A percentile compares a stretch with the other conserved stretches of the same genome.
Conservation (phyloP, 2,113 vertebrate species). For the Dicerorhinus sumatrensis region DNA sequence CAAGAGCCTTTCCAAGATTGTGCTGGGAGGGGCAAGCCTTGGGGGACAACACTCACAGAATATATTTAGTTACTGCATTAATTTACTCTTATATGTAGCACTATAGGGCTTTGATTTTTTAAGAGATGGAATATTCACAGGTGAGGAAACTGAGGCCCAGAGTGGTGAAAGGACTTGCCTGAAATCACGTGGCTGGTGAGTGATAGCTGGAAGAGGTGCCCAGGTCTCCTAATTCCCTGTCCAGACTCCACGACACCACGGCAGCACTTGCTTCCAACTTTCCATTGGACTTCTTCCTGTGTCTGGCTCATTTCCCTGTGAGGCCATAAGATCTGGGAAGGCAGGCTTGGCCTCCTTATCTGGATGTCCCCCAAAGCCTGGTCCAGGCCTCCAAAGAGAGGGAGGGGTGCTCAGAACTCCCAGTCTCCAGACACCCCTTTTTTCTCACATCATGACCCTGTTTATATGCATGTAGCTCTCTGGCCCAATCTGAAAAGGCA, state of each 20-base stretch:
- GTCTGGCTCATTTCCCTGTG: constrained; percentile 63
- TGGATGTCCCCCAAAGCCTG: constrained; percentile 53
- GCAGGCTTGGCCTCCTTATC: constrained; percentile 61
- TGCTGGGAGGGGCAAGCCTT: background rate
- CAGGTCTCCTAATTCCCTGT: background rate
- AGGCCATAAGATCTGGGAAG: constrained; percentile 54
- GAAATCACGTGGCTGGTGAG: background rate
- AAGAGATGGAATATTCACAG: constrained; percentile 17
- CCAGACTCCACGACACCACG: constrained; percentile 53
- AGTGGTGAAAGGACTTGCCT: background rate
- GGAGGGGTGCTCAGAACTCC: background rate
- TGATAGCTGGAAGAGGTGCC: background rate
- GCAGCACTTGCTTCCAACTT: constrained; percentile 52
- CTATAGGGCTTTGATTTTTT: constrained; percentile 32
- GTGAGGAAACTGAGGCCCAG: background rate
- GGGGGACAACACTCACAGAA: background rate
- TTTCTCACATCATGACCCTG: background rate
- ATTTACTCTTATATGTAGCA: background rate
- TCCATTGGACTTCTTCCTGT: constrained; percentile 66
- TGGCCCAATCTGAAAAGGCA: background rate
- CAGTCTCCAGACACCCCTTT: background rate
- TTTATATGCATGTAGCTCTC: background rate
- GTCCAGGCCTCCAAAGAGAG: background rate
- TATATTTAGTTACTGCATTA: background rate
- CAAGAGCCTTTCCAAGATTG: background rate